Evolutionary conservation across 2,888 invertebrate species (phyloP), one percentile per base, ranked within the genome.

Genomic region (Ophioninae sp.): DNA sequence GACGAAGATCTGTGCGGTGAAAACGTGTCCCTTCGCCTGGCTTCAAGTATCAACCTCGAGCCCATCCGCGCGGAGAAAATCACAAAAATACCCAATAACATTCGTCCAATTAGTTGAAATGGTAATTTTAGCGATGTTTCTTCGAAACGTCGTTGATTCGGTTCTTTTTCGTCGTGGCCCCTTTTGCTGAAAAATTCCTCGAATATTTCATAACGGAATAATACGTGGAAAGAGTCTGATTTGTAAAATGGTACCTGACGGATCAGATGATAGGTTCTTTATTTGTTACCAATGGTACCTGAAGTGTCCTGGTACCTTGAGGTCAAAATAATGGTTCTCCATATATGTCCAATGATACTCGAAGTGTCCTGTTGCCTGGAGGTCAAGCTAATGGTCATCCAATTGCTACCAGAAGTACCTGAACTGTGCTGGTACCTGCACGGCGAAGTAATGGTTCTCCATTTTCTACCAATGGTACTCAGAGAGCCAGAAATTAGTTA

Each of bases 1-100:
- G 65, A 65, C 65, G 65, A 65, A 65, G 39, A 70, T 20, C 56
- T 37, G 56, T 70, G 57, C 57, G 23, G 39, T 30, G 41, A 23
- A 41, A 61, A 61, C 13, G 41, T 72, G 59, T 20, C 59, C 23
- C 70, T 57, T 39, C 69, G 57, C 6, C 21, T 59, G 20, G 30
- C 13, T 39, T 10, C 6, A 59, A 59, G 30, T n/a, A 30, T 67
- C 69, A 30, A 37, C n/a, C 56, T 57, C 10, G 30, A 57, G 56
- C n/a, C 39, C 17, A 68, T 68, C 23, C 23, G 50, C 17, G 10
- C 21, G 2, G 44, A 50, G 17, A 68, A 17, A 7, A 23, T 1
- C 44, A 44, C 13, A 17, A 2, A 23, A 23, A 68, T 44, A 21
- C 1, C 17, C 7, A 8, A 50, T 44, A 20, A 68, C 13, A 1